Base-by-base conservation (phyloP, 2,888 invertebrate genomes). In the Crepidodera aurea region DNA sequence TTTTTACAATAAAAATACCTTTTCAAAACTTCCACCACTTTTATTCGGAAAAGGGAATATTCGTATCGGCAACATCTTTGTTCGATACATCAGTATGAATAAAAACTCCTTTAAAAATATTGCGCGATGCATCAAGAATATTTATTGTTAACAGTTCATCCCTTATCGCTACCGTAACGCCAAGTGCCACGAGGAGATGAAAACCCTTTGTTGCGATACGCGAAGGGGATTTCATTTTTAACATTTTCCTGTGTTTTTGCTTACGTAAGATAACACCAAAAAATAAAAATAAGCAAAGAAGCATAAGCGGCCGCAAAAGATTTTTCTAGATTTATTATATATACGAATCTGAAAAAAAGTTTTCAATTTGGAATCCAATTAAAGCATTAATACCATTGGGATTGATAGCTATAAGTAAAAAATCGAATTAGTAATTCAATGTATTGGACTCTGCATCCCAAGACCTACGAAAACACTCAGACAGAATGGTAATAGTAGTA, bases 131-230 rank as follows among this genome's bases (percentile, higher is more conserved):
- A 37, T 37, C 19, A 18, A 10, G 37, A 6, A 37, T 34, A 51
- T 51, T 51, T 51, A 51, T 51, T 51, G 37, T 37, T 50, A 50
- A 50, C 50, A 50, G 32, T 50, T 50, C 50, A 32, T 50, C 32
- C 50, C 50, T 50, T 50, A 50, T 50, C 50, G 32, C 16, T 16
- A n/a, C 12, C 16, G n/a, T 15, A n/a, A 50, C 29, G 50, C 16
- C 32, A 18, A 29, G 32, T 44, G 19, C 15, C 44, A 13, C 22
- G 44, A 19, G 6, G 32, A 15, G 32, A 22, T 27, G 32, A 50
- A 50, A 50, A 27, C 15, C 50, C 22, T 50, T 48, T 25, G 25
- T 48, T 12, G 48, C 48, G 48, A 48, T 48, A 27, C n/a, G 29
- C 8, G 50, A 50, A 50, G 8, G 50, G 50, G 50, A 50, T 50